phyloP scores from a whole-genome alignment of 2,797 vertebrate species.

The Agapornis canus region DNA sequence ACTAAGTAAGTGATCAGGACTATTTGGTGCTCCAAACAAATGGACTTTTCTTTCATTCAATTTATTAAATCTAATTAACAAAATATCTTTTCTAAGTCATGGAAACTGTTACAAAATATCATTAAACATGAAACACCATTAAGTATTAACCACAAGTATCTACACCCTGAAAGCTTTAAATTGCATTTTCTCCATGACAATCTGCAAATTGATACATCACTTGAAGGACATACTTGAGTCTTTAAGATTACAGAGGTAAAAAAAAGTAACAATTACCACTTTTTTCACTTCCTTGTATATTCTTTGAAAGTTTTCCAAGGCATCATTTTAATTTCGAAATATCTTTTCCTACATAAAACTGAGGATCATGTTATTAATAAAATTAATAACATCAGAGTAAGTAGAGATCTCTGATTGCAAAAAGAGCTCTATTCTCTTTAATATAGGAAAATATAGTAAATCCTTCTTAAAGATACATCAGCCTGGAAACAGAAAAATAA shows the following conservation, averaged over 20 bases:
- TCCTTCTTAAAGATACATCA: background rate
- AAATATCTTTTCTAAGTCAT: background rate
- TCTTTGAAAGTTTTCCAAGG: background rate
- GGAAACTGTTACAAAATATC: background rate
- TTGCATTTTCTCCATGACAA: background rate
- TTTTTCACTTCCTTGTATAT: background rate
- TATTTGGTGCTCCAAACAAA: background rate
- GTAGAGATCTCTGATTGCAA: background rate
- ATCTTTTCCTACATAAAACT: background rate
- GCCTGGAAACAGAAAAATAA: background rate
- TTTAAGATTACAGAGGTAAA: background rate
- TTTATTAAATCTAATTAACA: slow-evolving; percentile 22
- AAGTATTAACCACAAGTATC: background rate
- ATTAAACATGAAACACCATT: background rate
- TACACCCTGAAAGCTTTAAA: background rate
- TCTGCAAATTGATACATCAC: background rate
- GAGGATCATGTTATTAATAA: background rate
- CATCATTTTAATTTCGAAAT: background rate
- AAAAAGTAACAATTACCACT: background rate
- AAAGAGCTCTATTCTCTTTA: background rate
- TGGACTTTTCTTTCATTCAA: background rate
- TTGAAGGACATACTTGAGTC: background rate
- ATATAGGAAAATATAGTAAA: background rate
- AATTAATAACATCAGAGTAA: background rate
- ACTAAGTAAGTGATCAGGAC: background rate